phyloP scores from a whole-genome alignment of 64 coral and sea anemone species.

The Orbicella faveolata region DNA sequence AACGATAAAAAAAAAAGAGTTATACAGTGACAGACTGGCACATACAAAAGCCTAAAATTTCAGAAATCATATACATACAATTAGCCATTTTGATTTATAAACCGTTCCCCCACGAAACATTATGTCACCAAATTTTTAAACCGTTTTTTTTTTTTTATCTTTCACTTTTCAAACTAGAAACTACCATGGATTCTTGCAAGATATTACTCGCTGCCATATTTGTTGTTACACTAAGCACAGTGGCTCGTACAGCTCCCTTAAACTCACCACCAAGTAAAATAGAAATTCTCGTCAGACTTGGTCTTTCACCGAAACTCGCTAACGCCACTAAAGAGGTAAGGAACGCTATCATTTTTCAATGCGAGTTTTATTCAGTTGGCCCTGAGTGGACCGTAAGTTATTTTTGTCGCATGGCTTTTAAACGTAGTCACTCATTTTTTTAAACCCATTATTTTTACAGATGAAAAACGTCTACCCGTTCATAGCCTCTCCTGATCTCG shows the following conservation, averaged over 20 bases:
- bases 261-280: background rate
- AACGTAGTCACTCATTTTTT: background rate
- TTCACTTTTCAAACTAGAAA: background rate
- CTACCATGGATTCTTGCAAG: background rate
- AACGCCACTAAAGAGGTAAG: background rate
- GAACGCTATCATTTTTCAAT: background rate
- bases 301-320: background rate
- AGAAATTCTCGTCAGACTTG: background rate
- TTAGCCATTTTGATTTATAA: no score
- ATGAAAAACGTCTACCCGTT: constrained; percentile 11
- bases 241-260: background rate
- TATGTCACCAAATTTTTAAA: background rate
- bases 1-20: no score
- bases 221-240: background rate
- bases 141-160: background rate
- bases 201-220: background rate
- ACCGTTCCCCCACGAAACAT: background rate
- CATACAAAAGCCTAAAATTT: no score
- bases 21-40: no score
- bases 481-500: background rate
- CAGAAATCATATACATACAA: no score
- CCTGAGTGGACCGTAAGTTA: background rate
- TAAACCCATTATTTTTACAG: background rate
- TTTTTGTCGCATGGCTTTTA: background rate
- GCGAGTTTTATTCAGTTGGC: background rate